Conservation (phyloP, 1,140 invertebrate genomes). For the Orius insidiosus region DNA sequence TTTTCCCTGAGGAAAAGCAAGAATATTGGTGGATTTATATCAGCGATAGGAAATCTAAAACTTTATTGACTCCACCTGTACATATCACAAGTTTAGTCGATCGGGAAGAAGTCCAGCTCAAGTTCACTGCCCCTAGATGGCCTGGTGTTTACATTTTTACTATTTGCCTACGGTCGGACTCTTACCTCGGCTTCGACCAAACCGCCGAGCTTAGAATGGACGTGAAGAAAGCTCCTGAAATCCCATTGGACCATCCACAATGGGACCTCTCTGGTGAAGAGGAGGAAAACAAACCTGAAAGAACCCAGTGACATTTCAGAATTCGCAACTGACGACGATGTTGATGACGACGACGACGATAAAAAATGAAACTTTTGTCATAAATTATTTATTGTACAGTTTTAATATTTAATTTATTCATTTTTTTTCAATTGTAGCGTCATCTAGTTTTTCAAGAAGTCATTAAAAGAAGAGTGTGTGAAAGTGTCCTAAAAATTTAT, state of each 20-base stretch:
- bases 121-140: constrained; percentile 89
- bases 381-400: no score
- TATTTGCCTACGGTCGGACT: constrained; percentile 89
- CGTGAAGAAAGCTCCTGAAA: constrained; percentile 82
- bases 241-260: constrained; percentile 81
- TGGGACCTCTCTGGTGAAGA: constrained; percentile 92
- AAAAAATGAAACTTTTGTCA: no score
- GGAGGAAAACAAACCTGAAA: constrained; percentile 37
- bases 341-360: constrained; percentile 33
- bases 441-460: no score
- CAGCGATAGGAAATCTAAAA: constrained; percentile 79
- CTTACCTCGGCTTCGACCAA: constrained; percentile 85
- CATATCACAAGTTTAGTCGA: constrained; percentile 72
- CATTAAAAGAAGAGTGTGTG: no score
- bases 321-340: constrained; percentile 52
- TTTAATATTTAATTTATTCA: no score
- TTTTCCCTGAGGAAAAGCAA: constrained; percentile 90
- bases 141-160: constrained; percentile 83
- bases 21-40: constrained; percentile 99
- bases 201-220: constrained; percentile 85
- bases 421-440: no score
- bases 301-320: constrained; percentile 43
- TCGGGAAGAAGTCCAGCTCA: constrained; percentile 73
- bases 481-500: no score
- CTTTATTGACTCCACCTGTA: constrained; percentile 76